Evolutionary conservation across 35 echinoderm and acorn worm species (phyloP).

Genomic region (Ophioderma brevispina): DNA sequence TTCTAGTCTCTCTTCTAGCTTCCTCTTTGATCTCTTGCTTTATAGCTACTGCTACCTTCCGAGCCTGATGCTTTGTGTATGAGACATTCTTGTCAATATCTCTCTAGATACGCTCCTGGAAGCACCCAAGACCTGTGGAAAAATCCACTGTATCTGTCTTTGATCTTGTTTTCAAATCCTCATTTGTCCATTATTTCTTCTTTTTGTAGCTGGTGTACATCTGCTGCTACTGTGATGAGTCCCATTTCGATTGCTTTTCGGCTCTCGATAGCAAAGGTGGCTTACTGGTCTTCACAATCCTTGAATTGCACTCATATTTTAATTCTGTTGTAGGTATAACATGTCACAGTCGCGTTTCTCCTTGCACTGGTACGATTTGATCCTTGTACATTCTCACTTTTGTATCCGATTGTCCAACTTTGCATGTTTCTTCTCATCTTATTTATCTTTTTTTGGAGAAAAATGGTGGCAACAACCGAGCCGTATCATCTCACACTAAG

Average conservation of each 20-base stretch:
- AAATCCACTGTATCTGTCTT: conserved; percentile 37
- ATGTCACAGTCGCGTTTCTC: background rate
- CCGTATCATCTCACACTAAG: conserved; percentile 25
- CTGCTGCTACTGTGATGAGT: background rate
- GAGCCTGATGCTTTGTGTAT: conserved; percentile 64
- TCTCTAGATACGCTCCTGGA: conserved; percentile 64
- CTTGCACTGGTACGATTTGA: background rate
- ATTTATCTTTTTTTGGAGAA: background rate
- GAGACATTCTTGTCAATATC: conserved; percentile 25
- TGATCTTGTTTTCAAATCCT: background rate
- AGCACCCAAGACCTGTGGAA: conserved; percentile 74
- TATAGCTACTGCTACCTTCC: conserved; percentile 68
- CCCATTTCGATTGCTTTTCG: background rate
- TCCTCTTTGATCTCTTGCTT: conserved; percentile 50
- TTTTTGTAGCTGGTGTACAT: background rate
- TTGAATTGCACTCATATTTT: background rate
- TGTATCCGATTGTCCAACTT: background rate
- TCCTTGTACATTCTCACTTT: conserved; percentile 1
- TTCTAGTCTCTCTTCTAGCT: conserved; percentile 45
- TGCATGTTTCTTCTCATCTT: background rate
- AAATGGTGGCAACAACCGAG: conserved; percentile 3
- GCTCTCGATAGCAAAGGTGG: background rate
- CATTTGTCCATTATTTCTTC: no score
- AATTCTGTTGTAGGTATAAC: background rate
- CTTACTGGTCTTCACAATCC: background rate